These are phyloP conservation scores for Coremacera marginata DNA, from an alignment of 2,888 invertebrate genomes.

Conservation along the genomic window DNA sequence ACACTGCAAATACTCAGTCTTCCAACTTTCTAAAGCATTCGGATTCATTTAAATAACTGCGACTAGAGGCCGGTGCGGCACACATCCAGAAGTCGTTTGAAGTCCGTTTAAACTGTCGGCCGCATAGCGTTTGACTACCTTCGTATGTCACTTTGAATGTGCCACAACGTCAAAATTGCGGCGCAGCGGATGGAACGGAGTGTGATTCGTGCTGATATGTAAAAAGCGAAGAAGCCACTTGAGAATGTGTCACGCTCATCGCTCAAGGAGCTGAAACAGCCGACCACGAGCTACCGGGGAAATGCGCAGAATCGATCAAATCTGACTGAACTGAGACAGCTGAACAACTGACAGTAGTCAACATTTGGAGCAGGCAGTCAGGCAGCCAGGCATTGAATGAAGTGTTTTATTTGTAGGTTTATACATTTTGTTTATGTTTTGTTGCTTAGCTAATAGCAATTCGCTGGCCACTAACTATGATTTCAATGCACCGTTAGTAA, in stretches of 20 bases:
- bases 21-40: constrained; percentile 33
- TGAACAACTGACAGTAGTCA: constrained; percentile 27
- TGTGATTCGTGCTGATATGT: constrained; percentile 15
- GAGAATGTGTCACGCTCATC: constrained; percentile 32
- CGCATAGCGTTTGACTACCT: constrained; percentile 1
- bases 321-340: constrained; percentile 49
- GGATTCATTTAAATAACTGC: constrained; percentile 32
- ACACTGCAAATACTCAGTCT: constrained; percentile 42
- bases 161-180: not conserved
- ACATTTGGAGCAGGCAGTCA: constrained; percentile 16
- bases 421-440: constrained; percentile 2
- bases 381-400: constrained; percentile 13
- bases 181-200: not conserved
- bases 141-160: constrained; percentile 12
- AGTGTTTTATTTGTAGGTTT: not conserved
- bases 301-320: constrained; percentile 65
- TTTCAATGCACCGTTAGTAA: constrained; percentile 23
- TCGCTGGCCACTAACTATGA: constrained; percentile 1
- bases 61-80: not conserved
- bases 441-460: constrained; percentile 1
- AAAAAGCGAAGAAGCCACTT: constrained; percentile 36
- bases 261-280: constrained; percentile 7
- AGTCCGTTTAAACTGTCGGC: constrained; percentile 14
- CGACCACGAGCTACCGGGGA: constrained; percentile 12
- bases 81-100: constrained; percentile 24